Evolutionary conservation across 1,140 invertebrate genomes (phyloP).

Genomic region (Rhagoletis zephyria): DNA sequence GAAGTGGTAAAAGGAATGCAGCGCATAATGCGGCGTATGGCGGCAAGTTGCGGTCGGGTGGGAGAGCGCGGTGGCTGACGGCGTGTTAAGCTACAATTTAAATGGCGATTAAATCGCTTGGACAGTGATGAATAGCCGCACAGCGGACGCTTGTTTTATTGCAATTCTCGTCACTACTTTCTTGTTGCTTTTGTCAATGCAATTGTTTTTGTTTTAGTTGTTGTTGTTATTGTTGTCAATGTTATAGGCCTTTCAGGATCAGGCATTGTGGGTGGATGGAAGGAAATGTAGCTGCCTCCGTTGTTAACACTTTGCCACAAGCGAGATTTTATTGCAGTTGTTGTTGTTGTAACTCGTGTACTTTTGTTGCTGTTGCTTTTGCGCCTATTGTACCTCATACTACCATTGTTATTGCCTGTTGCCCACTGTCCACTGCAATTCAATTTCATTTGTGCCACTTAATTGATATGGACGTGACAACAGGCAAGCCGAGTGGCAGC

Average conservation of each 20-base stretch:
- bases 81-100: slow-evolving; percentile 65
- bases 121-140: slow-evolving; percentile 68
- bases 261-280: not conserved
- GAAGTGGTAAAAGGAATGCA: not conserved
- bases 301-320: slow-evolving; percentile 26
- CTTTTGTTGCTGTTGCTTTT: not conserved
- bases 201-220: not conserved
- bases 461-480: slow-evolving; percentile 48
- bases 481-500: slow-evolving; percentile 8
- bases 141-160: slow-evolving; percentile 22
- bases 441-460: slow-evolving; percentile 50
- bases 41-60: not conserved
- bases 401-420: not conserved
- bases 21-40: not conserved
- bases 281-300: not conserved
- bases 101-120: slow-evolving; percentile 71
- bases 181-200: not conserved
- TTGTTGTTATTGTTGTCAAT: slow-evolving; percentile 8
- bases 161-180: not conserved
- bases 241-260: not conserved
- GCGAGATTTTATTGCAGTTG: not conserved
- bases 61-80: not conserved
- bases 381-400: not conserved
- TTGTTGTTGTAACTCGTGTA: not conserved
- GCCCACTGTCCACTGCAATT: slow-evolving; percentile 4